Percentiles rank a stretch among this genome's conserved stretches.
Conservation (phyloP, 2,113 vertebrate species). For the Telmatochromis sp. region DNA sequence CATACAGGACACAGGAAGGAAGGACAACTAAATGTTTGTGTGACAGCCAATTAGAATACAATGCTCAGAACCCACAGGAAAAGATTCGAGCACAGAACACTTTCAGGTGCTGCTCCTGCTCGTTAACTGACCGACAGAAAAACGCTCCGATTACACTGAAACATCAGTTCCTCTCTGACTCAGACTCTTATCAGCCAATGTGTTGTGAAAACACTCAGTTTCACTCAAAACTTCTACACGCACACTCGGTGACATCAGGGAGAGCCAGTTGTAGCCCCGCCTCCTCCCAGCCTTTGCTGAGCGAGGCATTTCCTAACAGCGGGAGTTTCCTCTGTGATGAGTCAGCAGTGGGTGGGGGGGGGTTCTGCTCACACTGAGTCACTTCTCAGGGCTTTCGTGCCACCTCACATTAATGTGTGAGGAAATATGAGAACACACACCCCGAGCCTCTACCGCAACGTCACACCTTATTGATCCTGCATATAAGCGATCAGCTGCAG, state of each 20-base stretch:
- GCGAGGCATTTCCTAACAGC: not conserved
- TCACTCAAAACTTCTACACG: not conserved
- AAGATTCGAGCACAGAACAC: not conserved
- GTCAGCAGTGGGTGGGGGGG: not conserved
- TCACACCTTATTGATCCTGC: not conserved
- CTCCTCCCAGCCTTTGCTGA: not conserved
- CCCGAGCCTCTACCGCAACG: not conserved
- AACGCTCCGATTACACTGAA: not conserved
- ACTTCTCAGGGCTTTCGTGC: not conserved
- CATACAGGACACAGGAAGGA: not conserved
- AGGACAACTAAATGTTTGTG: not conserved
- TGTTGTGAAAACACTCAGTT: not conserved
- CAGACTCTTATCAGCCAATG: not conserved
- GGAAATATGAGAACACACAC: not conserved
- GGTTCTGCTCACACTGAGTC: constrained; percentile 20
- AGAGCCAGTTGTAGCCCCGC: not conserved
- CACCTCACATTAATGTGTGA: not conserved
- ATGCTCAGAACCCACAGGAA: not conserved
- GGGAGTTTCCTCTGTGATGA: constrained; percentile 22
- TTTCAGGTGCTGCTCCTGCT: not conserved
- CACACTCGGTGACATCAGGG: not conserved
- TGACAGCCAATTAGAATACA: not conserved
- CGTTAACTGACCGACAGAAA: not conserved
- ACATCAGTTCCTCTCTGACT: not conserved
- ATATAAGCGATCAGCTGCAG: not conserved